Percentiles rank a stretch among this genome's conserved stretches.
phyloP scores from a whole-genome alignment of 2,113 vertebrate genomes.

The Chionodraco myersi region DNA sequence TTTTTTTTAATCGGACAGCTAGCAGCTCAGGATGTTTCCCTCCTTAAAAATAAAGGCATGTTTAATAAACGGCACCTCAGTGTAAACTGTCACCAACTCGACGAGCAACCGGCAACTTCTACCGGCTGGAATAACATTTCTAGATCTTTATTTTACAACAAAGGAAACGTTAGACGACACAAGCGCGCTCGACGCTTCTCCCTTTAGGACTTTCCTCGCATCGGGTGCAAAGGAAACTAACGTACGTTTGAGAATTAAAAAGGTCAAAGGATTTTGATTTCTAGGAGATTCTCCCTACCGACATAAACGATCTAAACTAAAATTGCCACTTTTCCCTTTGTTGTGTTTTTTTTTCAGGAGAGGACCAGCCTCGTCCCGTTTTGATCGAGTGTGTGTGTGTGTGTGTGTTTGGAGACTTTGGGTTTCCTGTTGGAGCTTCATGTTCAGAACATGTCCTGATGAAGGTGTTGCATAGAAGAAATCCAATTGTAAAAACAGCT shows the following conservation, averaged over 20 bases:
- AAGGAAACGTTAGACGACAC: conserved; percentile 33
- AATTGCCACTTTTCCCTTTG: conserved; percentile 77
- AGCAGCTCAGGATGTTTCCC: conserved; percentile 72
- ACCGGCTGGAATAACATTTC: conserved; percentile 35
- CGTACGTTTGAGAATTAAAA: conserved; percentile 1
- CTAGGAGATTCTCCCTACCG: conserved; percentile 41
- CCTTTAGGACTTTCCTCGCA: conserved; percentile 36
- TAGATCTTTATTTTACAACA: conserved; percentile 51
- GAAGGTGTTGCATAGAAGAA: conserved; percentile 61
- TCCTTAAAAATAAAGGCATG: conserved; percentile 47
- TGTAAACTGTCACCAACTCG: conserved; percentile 54
- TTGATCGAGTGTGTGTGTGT: conserved; percentile 17
- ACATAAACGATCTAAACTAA: conserved; percentile 48
- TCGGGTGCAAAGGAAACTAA: conserved; percentile 56
- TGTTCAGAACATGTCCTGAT: conserved; percentile 7
- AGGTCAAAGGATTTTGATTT: conserved; percentile 29
- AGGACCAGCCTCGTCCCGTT: conserved; percentile 72
- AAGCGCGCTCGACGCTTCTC: conserved; percentile 26
- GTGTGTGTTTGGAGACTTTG: conserved; percentile 20
- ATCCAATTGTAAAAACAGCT: conserved; percentile 24
- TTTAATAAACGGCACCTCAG: conserved; percentile 57
- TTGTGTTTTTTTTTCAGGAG: conserved; percentile 17
- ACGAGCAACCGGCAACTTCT: conserved; percentile 20
- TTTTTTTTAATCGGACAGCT: conserved; percentile 47
- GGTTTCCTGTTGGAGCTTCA: conserved; percentile 22